Evolutionary conservation across 2,888 invertebrate species (phyloP), one percentile per base, ranked within the genome.

Genomic region (Stenchaetothrips biformis): DNA sequence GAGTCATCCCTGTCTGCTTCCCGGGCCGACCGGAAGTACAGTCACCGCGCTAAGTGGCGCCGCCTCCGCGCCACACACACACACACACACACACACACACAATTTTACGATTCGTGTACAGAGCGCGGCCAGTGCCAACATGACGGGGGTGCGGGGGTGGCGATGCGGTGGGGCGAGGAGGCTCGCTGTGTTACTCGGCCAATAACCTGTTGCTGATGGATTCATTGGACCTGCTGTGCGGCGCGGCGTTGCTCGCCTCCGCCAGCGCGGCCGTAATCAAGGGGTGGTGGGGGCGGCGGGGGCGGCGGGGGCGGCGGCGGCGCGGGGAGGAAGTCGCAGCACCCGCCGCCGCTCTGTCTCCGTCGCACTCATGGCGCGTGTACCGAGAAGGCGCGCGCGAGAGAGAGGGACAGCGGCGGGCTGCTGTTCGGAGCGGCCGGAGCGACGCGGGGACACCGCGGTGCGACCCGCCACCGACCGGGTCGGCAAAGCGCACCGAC

Each of bases 191-290:
- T 18, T 53, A 53, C 67, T 25, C 21, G 67, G 67, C 67, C 67
- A 74, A 74, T 74, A 74, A 74, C 67, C 67, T 74, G 67, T 74
- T 74, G 67, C 67, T 25, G 67, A 74, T 9, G 67, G 67, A 74
- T 74, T 74, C 67, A 74, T 74, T 25, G 67, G 67, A 11, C 67
- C 53, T 53, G 13, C 53, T 7, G 59, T 16, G 59, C 59, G 13
- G 53, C 13, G 53, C 53, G 3, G 53, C 13, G 53, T 49, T 49
- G 49, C 16, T 16, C 9, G 53, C 53, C 53, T 13, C 16, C 53
- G 53, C 16, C 53, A 13, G 53, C 53, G 9, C 2, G 13, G 53
- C 53, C 16, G 53, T 16, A 37, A 37, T 37, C 37, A 53, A 16
- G 53, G 13, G 2, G 53, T 1, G 53, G 53, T 9, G 53, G 53